Evolutionary conservation across 2,797 vertebrate species (phyloP), one percentile per base, ranked within the genome.

Genomic region (Coregonus sp.): DNA sequence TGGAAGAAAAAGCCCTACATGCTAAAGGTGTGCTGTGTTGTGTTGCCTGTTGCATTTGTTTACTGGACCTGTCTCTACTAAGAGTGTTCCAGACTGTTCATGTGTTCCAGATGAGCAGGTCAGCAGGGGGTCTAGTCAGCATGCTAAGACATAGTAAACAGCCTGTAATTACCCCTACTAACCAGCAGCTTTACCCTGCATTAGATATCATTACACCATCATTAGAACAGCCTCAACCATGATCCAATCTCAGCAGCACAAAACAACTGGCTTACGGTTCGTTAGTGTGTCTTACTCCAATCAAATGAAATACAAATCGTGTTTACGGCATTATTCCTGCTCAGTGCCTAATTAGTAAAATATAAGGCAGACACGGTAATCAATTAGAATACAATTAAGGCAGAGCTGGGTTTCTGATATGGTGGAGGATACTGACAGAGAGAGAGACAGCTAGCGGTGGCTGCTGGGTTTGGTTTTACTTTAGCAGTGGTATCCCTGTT

Each of bases 201-300:
- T 88, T 87, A 84, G 74, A 86, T 86, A 77, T 87, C 80, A 86
- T 88, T 87, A 86, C 85, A 85, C n/a, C 14, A 85, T 84, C 83
- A 86, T 89, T 87, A 88, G 78, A 40, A 70, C 76, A 52, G n/a
- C 70, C 50, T 52, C 12, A 14, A 51, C 2, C 12, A 72, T 15
- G 20, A 35, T 35, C 33, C 33, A 35, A 35, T 35, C 33, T 35
- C 33, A 35, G 4, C 33, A 35, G 33, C 33, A 35, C 33, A 35
- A 35, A 35, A 71, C 33, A 51, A 1, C 14, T 51, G 50, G 50
- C 50, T 14, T 51, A 51, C 50, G 11, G 50, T 15, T 47, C 11
- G 4, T n/a, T n/a, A 35, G 33, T n/a, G 11, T 83, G 85, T 82
- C 82, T 87, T 15, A 71, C 52, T 76, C 67, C 66, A 29, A 70